These are phyloP conservation scores for Cephus runcator DNA, from an alignment of 2,888 invertebrate species.

Conservation along the genomic window DNA sequence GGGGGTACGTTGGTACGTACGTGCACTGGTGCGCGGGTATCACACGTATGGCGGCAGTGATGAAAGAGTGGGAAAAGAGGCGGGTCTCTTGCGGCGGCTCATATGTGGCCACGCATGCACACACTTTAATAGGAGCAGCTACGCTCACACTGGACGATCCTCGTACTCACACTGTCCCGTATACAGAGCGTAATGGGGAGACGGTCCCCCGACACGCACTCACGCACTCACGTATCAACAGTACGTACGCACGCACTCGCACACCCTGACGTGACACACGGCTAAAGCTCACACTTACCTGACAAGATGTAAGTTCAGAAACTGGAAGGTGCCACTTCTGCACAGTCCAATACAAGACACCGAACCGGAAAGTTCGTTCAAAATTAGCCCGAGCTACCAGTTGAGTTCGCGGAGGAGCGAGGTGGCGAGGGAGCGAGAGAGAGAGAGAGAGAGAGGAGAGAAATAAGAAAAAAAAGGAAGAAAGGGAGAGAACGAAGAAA, in stretches of 20 bases:
- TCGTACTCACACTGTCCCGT: conserved; percentile 14
- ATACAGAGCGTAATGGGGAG: neutral
- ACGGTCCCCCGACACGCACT: conserved; percentile 18
- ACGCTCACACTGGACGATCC: conserved; percentile 23
- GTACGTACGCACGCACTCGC: conserved; percentile 19
- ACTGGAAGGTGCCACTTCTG: conserved; percentile 63
- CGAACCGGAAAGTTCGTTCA: conserved; percentile 62
- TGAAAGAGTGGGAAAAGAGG: conserved; percentile 40
- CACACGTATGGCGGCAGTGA: conserved; percentile 39
- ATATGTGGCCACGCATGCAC: conserved; percentile 65
- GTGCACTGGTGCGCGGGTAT: conserved; percentile 18
- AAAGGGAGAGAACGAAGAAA: neutral
- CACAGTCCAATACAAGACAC: conserved; percentile 65
- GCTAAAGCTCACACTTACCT: conserved; percentile 64
- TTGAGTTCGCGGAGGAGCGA: conserved; percentile 1
- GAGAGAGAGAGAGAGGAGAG: conserved; percentile 19
- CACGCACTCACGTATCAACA: conserved; percentile 11
- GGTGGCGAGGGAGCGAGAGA: conserved; percentile 15
- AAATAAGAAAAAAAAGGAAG: conserved; percentile 20
- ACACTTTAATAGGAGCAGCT: conserved; percentile 55
- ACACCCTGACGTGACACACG: conserved; percentile 32
- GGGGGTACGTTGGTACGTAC: neutral
- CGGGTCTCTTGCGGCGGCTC: conserved; percentile 43
- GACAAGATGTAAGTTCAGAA: conserved; percentile 65
- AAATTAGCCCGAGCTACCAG: conserved; percentile 25